Percentiles rank a stretch among this genome's conserved stretches.
Evolutionary conservation across 1,140 invertebrate genomes (phyloP).

Genomic region (Pseudomyrmex concolor): DNA sequence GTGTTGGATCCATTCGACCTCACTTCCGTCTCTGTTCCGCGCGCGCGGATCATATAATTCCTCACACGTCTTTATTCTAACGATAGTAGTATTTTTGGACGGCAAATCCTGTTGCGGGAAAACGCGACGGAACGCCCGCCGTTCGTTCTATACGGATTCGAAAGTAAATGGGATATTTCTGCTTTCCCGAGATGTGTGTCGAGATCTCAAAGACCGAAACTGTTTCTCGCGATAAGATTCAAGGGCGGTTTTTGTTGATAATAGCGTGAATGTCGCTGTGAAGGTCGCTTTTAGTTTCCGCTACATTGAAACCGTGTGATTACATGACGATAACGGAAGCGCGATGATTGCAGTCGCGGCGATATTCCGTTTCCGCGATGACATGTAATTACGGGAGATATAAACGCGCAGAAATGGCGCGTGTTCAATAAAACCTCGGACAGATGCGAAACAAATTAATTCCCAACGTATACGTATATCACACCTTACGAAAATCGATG

Average conservation of each 20-base stretch:
- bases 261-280: not conserved
- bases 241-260: not conserved
- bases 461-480: not conserved
- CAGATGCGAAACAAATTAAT: not conserved
- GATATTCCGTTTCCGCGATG: constrained; percentile 10
- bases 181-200: no score
- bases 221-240: not conserved
- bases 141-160: no score
- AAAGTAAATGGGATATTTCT: no score
- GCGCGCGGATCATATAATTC: not conserved
- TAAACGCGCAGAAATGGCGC: not conserved
- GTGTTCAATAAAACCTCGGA: not conserved
- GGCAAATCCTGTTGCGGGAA: no score
- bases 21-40: not conserved
- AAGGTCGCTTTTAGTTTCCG: constrained; percentile 29
- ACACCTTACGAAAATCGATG: not conserved
- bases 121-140: no score
- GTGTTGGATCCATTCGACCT: constrained; percentile 36
- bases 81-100: not conserved
- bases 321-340: constrained; percentile 32
- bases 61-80: constrained; percentile 5
- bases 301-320: constrained; percentile 26
- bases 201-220: not conserved
- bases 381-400: constrained; percentile 21
- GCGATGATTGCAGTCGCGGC: constrained; percentile 33